Evolutionary conservation across 2,888 invertebrate genomes (phyloP).

Genomic region (Dolichopus griseipennis): DNA sequence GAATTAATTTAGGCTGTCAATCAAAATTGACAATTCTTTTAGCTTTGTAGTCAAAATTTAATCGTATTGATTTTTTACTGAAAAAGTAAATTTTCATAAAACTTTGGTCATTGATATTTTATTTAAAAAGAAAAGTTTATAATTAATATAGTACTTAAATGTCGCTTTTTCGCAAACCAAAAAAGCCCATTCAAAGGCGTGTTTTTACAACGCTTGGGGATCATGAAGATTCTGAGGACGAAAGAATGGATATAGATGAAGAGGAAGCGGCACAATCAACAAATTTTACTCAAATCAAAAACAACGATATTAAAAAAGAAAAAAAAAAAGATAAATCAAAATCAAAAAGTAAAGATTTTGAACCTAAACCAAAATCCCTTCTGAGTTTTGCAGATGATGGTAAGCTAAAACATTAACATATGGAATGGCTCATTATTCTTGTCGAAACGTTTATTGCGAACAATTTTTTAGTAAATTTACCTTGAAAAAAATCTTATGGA

Average conservation of each 20-base stretch:
- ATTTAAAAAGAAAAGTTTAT: too few relatives aligned
- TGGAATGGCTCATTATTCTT: conserved; percentile 12
- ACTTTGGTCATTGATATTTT: too few relatives aligned
- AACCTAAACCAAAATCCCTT: conserved; percentile 45
- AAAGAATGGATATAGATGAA: conserved; percentile 40
- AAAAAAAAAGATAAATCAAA: conserved; percentile 20
- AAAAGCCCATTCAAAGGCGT: conserved; percentile 70
- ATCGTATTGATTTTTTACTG: too few relatives aligned
- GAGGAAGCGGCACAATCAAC: conserved; percentile 24
- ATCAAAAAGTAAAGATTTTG: conserved; percentile 32
- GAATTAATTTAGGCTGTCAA: too few relatives aligned
- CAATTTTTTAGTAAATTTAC: not conserved
- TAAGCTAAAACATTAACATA: conserved; percentile 31
- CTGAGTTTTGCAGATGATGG: conserved; percentile 77
- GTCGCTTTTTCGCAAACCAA: conserved; percentile 82
- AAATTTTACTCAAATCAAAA: conserved; percentile 23
- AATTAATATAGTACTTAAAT: conserved; percentile 40
- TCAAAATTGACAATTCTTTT: too few relatives aligned
- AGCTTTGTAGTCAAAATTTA: too few relatives aligned
- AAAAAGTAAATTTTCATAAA: too few relatives aligned
- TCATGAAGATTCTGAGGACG: conserved; percentile 50
- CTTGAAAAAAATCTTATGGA: too few relatives aligned
- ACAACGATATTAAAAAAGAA: conserved; percentile 32
- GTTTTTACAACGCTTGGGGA: conserved; percentile 63
- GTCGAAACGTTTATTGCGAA: conserved; percentile 13